Conservation (phyloP, 2,888 invertebrate genomes). For the Ochropleura plecta region DNA sequence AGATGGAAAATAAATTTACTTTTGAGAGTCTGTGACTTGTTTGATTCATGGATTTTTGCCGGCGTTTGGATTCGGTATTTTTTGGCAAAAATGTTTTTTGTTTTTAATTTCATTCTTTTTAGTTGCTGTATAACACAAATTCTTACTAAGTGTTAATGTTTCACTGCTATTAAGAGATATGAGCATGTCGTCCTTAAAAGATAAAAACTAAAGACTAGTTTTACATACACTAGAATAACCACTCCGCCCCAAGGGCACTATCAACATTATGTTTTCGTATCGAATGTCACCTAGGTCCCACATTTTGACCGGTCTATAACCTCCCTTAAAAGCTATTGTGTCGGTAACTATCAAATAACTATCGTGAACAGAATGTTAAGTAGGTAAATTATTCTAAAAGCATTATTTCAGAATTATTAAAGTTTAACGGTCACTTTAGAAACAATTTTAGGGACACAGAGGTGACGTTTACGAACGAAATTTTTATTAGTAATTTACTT, state of each 20-base stretch:
- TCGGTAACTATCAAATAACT: not conserved
- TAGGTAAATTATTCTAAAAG: slow-evolving; percentile 1
- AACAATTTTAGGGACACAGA: not conserved
- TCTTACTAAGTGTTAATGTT: too few relatives aligned
- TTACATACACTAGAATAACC: not conserved
- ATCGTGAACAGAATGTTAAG: slow-evolving; percentile 5
- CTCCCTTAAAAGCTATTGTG: slow-evolving; percentile 3
- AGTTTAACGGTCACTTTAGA: not conserved
- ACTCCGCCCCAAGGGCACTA: not conserved
- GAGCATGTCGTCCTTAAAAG: too few relatives aligned
- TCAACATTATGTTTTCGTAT: not conserved
- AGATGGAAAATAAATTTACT: too few relatives aligned
- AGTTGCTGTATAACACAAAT: too few relatives aligned
- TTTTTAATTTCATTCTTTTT: too few relatives aligned
- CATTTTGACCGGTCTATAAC: not conserved
- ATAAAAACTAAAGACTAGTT: not conserved
- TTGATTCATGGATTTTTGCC: too few relatives aligned
- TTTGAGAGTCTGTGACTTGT: too few relatives aligned
- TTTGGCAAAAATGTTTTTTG: too few relatives aligned
- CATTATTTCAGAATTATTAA: slow-evolving; percentile 9
- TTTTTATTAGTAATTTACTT: not conserved
- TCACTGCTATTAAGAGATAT: too few relatives aligned
- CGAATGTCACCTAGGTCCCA: not conserved
- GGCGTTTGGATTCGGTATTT: too few relatives aligned
- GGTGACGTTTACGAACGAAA: not conserved